Conservation (phyloP, 2,113 vertebrate species). For the Hippocampus barbouri region DNA sequence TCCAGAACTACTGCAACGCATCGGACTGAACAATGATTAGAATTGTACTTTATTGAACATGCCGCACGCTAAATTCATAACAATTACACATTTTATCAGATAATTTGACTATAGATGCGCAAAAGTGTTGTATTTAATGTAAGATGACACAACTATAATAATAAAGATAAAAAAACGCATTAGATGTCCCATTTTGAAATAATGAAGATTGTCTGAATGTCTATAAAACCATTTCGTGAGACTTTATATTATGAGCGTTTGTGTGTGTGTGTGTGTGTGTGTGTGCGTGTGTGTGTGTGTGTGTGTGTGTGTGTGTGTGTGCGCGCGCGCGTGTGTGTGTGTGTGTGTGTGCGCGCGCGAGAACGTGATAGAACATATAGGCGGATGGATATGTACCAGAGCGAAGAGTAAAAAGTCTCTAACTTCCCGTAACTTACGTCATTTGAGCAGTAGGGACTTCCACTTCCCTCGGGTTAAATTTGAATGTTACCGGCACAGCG, state of each 20-base stretch:
- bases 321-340: too few relatives aligned
- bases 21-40: neutral
- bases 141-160: neutral
- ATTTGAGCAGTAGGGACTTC: conserved; percentile 24
- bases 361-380: neutral
- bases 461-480: neutral
- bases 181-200: too few relatives aligned
- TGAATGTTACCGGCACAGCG: too few relatives aligned
- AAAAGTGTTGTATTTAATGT: neutral
- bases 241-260: too few relatives aligned
- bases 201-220: too few relatives aligned
- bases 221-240: too few relatives aligned
- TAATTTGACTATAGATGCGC: neutral
- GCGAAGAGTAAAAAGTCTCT: conserved; percentile 42
- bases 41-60: neutral
- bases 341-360: too few relatives aligned
- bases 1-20: conserved; percentile 28
- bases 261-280: too few relatives aligned
- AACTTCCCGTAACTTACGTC: conserved; percentile 65
- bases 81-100: neutral
- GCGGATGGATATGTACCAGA: conserved; percentile 63
- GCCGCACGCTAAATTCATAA: neutral
- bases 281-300: too few relatives aligned
- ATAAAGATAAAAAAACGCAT: too few relatives aligned
- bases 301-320: too few relatives aligned